A percentile compares a stretch with the other conserved stretches of the same genome.
Conservation (phyloP, 1,140 invertebrate species). For the Battus philenor region DNA sequence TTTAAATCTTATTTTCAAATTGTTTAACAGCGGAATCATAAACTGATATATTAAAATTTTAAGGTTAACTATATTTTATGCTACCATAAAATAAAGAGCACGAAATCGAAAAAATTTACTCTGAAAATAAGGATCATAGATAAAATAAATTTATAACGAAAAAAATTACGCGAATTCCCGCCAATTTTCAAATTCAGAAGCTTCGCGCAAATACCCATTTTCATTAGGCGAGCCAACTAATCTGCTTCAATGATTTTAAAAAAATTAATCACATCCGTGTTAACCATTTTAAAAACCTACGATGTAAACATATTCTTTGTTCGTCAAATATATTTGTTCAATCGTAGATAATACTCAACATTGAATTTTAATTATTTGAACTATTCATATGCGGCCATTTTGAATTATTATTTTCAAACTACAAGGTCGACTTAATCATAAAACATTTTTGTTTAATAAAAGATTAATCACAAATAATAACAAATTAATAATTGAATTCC, state of each 20-base stretch:
- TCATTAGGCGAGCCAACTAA: not conserved
- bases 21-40: too few relatives aligned
- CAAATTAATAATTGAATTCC: not conserved
- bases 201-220: too few relatives aligned
- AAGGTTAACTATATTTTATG: too few relatives aligned
- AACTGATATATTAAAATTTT: too few relatives aligned
- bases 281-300: slow-evolving; percentile 3
- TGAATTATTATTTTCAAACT: slow-evolving; percentile 13
- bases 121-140: too few relatives aligned
- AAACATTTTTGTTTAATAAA: slow-evolving; percentile 8
- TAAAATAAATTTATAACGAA: too few relatives aligned
- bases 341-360: slow-evolving; percentile 8
- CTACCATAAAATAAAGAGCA: too few relatives aligned
- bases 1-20: too few relatives aligned
- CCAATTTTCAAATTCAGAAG: too few relatives aligned
- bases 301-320: slow-evolving; percentile 7
- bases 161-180: too few relatives aligned
- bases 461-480: slow-evolving; percentile 6
- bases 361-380: slow-evolving; percentile 15
- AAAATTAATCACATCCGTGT: not conserved
- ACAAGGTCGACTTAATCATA: slow-evolving; percentile 8
- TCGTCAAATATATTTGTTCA: slow-evolving; percentile 12
- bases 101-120: too few relatives aligned
- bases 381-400: slow-evolving; percentile 12
- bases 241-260: not conserved